phyloP scores from a whole-genome alignment of 2,113 vertebrate genomes.

The Fukomys damarensis region DNA sequence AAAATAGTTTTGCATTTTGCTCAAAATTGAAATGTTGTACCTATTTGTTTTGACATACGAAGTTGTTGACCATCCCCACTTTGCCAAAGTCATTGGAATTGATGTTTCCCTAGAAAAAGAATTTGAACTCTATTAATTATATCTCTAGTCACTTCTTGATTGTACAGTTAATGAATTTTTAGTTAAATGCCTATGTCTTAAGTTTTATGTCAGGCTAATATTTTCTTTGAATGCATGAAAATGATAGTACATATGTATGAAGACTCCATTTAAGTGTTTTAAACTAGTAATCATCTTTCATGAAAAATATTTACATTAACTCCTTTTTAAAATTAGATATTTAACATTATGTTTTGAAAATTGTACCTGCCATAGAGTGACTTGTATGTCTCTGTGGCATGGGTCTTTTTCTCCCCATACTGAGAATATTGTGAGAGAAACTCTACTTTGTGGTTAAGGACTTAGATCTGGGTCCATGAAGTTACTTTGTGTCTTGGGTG shows the following conservation, averaged over 20 bases:
- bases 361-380: not conserved
- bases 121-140: not conserved
- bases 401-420: not conserved
- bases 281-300: not conserved
- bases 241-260: not conserved
- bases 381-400: not conserved
- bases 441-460: not conserved
- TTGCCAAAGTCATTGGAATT: not conserved
- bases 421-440: not conserved
- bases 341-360: not conserved
- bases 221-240: constrained; percentile 32
- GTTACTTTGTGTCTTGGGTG: not conserved
- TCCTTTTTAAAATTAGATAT: not conserved
- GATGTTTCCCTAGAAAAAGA: not conserved
- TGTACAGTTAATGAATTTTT: not conserved
- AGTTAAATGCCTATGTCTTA: not conserved
- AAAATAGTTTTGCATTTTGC: not conserved
- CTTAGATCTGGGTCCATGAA: not conserved
- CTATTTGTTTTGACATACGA: not conserved
- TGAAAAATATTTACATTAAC: not conserved
- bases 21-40: not conserved
- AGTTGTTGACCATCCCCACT: not conserved
- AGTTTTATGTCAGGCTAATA: not conserved
- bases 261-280: constrained; percentile 19
- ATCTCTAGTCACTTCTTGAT: not conserved